A percentile compares a stretch with the other conserved stretches of the same genome.
Conservation (phyloP, 2,888 invertebrate species). For the Trichopria drosophilae region DNA sequence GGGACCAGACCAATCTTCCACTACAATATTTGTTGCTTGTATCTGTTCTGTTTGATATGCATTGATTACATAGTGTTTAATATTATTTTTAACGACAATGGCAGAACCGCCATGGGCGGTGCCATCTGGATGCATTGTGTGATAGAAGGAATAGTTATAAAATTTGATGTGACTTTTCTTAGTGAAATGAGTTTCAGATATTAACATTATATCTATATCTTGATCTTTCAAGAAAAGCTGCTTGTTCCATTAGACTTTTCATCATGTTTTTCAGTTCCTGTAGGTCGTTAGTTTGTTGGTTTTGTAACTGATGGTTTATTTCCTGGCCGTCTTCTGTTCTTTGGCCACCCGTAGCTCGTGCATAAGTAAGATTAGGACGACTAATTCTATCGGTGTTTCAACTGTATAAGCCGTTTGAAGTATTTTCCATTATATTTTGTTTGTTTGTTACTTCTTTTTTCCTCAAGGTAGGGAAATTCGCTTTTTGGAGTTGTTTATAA, state of each 20-base stretch:
- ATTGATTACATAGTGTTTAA: constrained; percentile 29
- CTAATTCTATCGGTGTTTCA: background rate
- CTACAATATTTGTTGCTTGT: constrained; percentile 32
- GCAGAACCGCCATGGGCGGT: too few species aligned
- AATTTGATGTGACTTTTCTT: constrained; percentile 31
- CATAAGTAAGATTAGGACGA: constrained; percentile 6
- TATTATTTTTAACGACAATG: constrained; percentile 32
- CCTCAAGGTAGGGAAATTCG: too few species aligned
- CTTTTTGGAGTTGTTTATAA: constrained; percentile 9
- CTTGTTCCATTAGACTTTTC: too few species aligned
- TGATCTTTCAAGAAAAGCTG: too few species aligned
- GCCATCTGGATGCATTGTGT: constrained; percentile 31
- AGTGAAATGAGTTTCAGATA: constrained; percentile 33
- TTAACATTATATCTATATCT: too few species aligned
- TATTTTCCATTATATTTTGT: too few species aligned
- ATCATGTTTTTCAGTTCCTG: too few species aligned
- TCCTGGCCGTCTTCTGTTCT: constrained; percentile 3
- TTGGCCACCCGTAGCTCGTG: constrained; percentile 12
- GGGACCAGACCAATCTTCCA: constrained; percentile 19
- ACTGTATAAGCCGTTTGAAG: constrained; percentile 5
- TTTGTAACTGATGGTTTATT: too few species aligned
- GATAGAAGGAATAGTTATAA: constrained; percentile 23
- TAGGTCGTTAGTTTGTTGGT: too few species aligned
- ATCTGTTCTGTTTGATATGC: constrained; percentile 20
- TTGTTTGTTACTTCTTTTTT: too few species aligned